Base-by-base conservation (phyloP, 2,888 invertebrate genomes). In the Eupithecia centaureata region DNA sequence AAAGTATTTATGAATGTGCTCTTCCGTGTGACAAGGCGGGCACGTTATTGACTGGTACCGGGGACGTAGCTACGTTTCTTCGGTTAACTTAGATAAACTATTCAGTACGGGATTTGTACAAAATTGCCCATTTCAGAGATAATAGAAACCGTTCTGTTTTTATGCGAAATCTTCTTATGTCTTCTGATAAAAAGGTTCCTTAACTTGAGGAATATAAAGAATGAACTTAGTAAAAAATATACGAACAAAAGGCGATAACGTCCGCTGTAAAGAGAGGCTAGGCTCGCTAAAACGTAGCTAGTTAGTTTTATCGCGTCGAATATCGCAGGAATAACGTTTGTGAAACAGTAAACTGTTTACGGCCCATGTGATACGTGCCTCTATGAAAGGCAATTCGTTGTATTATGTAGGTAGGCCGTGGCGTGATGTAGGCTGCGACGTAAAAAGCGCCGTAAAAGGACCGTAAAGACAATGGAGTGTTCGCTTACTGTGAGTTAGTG, bases 381-480 rank as follows among this genome's bases (percentile, higher is more conserved):
- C 22, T 52, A 64, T 51, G 38, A 32, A 67, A 58, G 62, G 58
- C 64, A 61, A 64, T 68, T 65, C 65, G 42, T 60, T 60, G 18
- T 52, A 30, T n/a, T 51, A 60, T 47, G n/a, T 52, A 61, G 35
- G 18, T 42, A 42, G 47, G 22, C 18, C 10, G 47, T 22, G 51
- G 58, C 35, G 47, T 54, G 54, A 54, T 35, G 38, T 42, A 56
- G 47, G 61, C 57, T 56, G 32, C 32, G 32, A 32, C 68, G 42
- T 68, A 66, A 71, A 61, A 63, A 52, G 30, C 32, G 27, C 42
- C 66, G 61, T 54, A 61, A 67, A 63, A 73, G 58, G 64, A 51
- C 54, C 38, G 60, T 72, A 68, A 73, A 71, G 67, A 73, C 68
- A 68, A 72, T 70, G 68, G 65, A 72, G 70, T 68, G 72, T 62